Evolutionary conservation across 2,113 vertebrate species (phyloP).

Genomic region (Balaeniceps rex): DNA sequence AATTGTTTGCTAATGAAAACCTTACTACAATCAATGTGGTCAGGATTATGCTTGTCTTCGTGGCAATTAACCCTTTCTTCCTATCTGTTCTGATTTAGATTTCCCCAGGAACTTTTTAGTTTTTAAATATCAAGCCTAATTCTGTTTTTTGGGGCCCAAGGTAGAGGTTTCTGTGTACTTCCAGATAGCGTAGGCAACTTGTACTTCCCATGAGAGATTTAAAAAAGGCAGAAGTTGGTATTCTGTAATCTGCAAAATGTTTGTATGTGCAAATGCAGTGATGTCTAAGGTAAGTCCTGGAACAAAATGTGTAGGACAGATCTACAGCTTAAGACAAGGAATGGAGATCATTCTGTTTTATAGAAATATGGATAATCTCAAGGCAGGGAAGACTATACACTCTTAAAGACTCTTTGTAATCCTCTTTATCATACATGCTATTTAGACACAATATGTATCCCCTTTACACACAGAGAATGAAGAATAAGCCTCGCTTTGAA

Average conservation of each 20-base stretch:
- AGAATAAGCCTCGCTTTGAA: not conserved
- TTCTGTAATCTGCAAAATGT: not conserved
- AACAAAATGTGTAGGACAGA: not conserved
- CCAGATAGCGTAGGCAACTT: not conserved
- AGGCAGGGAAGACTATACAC: not conserved
- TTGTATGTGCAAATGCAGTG: not conserved
- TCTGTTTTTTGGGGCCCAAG: not conserved
- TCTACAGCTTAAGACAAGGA: not conserved
- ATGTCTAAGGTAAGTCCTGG: not conserved
- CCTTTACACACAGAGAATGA: not conserved
- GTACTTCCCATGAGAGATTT: not conserved
- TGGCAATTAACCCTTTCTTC: conserved; percentile 20
- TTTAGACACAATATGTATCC: not conserved
- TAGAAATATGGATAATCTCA: not conserved
- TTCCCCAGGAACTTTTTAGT: not conserved
- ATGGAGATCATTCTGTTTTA: not conserved
- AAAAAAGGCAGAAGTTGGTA: not conserved
- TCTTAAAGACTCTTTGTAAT: not conserved
- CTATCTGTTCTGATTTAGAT: not conserved
- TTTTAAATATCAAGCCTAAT: not conserved
- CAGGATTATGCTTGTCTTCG: conserved; percentile 17
- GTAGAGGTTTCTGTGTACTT: not conserved
- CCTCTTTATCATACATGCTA: not conserved
- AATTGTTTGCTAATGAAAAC: conserved; percentile 76
- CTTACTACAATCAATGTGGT: conserved; percentile 61